Evolutionary conservation across 53 echinoderm and acorn worm species (phyloP), one percentile per base, ranked within the genome.

Genomic region (Pentamera pediparva): DNA sequence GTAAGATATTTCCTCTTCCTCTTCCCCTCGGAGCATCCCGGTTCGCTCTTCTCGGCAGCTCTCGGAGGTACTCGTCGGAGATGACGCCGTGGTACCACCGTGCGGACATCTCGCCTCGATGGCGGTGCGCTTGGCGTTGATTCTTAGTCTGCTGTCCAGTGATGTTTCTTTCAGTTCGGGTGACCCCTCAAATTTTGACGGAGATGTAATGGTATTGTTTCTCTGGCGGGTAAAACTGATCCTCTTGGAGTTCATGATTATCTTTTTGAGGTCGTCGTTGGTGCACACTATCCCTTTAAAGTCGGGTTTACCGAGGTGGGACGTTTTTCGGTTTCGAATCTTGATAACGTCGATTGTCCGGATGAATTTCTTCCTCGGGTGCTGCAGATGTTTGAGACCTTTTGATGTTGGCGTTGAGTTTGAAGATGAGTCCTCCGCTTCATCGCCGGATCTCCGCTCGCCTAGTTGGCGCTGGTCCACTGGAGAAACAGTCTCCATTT

Each of bases 281-380:
- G 88, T 75, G 73, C 87, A 87, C 19, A 95, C 85, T 74, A 95
- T 88, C 48, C 90, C 90, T n/a, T 55, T 75, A n/a, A 73, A 39
- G 9, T 57, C 61, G 2, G 70, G 47, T 17, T 31, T 37, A 3
- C 64, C 63, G n/a, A 78, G 61, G 26, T 37, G 83, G 53, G 56
- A 59, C 40, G 77, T 81, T 75, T 79, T 86, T 41, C 76, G 52
- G 26, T 70, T 79, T 24, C 82, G 74, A 18, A 91, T 61, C 59
- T 81, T 77, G 38, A 82, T 85, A 0, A 88, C 76, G 29, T 95
- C 90, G 33, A 95, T 95, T 4, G 96, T 87, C 11, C 96, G 85
- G 26, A 95, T 61, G 76, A 95, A 87, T 82, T 95, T 95, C 83
- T 91, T 95, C 74, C 79, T 76, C 4, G 90, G 96, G 69, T 95